Percentiles rank a stretch among this genome's conserved stretches.
Evolutionary conservation across 2,888 invertebrate genomes (phyloP).

Genomic region (Ctena decussata): DNA sequence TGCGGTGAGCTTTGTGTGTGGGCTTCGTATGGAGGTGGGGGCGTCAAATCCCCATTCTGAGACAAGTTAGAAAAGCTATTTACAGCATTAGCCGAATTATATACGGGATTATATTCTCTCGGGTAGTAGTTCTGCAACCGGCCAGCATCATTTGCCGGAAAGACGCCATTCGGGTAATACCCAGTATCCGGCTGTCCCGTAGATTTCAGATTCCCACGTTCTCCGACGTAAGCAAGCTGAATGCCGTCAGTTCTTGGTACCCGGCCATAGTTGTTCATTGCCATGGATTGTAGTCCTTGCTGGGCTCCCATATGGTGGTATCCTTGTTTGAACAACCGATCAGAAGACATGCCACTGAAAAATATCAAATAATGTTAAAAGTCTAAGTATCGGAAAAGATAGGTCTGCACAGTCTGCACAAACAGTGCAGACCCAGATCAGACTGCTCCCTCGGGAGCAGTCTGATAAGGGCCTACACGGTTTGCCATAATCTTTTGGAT

Average conservation of each 20-base stretch:
- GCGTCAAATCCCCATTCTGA: neutral
- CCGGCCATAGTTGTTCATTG: neutral
- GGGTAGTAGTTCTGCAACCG: neutral
- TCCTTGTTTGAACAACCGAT: neutral
- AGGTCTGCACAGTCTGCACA: too few species aligned
- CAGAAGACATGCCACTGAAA: neutral
- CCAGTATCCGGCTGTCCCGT: neutral
- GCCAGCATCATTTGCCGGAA: neutral
- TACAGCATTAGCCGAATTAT: neutral
- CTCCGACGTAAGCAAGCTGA: neutral
- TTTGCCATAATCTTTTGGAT: too few species aligned
- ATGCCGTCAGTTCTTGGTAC: neutral
- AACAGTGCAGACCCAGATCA: too few species aligned
- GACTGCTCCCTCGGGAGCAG: too few species aligned
- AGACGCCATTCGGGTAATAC: slow-evolving; percentile 38
- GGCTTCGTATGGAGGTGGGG: slow-evolving; percentile 20
- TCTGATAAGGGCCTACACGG: too few species aligned
- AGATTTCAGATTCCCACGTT: neutral
- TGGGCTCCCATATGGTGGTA: neutral
- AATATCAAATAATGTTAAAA: neutral
- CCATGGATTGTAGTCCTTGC: neutral
- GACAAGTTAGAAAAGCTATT: neutral
- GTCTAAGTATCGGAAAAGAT: too few species aligned
- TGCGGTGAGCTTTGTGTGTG: neutral
- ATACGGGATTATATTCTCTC: neutral